phyloP scores from a whole-genome alignment of 1,140 invertebrate genomes.

The Apis cerana region DNA sequence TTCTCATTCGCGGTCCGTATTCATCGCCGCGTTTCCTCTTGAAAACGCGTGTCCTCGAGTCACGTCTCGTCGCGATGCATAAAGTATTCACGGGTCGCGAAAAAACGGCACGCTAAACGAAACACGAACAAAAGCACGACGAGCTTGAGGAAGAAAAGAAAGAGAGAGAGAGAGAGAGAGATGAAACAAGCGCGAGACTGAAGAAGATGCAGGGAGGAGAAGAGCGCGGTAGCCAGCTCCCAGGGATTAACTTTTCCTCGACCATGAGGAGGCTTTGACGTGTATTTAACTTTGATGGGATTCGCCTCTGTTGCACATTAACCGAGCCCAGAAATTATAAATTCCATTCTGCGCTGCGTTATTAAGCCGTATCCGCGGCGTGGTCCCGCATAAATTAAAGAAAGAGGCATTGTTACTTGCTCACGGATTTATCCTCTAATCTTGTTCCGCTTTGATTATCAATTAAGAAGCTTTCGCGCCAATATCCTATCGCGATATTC shows the following conservation, averaged over 20 bases:
- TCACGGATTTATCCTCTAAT: not conserved
- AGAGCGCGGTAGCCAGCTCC: conserved; percentile 7
- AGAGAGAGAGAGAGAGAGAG: not conserved
- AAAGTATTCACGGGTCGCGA: conserved; percentile 17
- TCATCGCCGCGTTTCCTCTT: too few relatives aligned
- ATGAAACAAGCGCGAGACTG: conserved; percentile 41
- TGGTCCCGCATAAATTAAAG: not conserved
- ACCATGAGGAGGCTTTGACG: conserved; percentile 40
- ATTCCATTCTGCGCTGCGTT: not conserved
- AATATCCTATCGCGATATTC: too few relatives aligned
- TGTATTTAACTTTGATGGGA: conserved; percentile 65
- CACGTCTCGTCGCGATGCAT: not conserved
- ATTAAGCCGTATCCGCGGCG: not conserved
- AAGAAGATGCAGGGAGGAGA: not conserved
- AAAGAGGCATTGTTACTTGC: not conserved
- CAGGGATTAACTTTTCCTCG: conserved; percentile 39
- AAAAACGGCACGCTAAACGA: not conserved
- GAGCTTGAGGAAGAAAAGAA: not conserved
- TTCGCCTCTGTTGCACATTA: conserved; percentile 21
- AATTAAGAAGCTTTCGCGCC: too few relatives aligned
- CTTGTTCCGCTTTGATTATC: not conserved
- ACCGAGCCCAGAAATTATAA: conserved; percentile 18
- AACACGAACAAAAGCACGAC: not conserved
- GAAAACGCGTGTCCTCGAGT: not conserved
- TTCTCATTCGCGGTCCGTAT: not conserved